Conservation (phyloP, 2,888 invertebrate species). For the Tetrapedia diversipes region DNA sequence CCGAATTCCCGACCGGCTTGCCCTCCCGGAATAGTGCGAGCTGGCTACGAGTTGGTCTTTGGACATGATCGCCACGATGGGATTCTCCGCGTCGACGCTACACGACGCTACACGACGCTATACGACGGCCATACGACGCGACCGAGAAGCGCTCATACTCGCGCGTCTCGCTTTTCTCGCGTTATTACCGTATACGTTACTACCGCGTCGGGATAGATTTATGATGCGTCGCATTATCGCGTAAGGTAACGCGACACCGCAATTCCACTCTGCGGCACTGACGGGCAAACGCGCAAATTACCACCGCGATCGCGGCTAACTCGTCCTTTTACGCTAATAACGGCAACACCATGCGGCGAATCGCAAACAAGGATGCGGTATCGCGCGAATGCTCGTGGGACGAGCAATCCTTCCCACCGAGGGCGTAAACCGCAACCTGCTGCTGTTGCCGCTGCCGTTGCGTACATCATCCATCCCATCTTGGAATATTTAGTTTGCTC, state of each 20-base stretch:
- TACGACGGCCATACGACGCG: too few relatives aligned
- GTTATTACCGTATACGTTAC: conserved; percentile 54
- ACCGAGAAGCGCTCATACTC: neutral
- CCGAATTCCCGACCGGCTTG: conserved; percentile 53
- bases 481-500: conserved; percentile 41
- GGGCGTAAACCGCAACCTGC: conserved; percentile 64
- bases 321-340: conserved; percentile 74
- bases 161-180: conserved; percentile 59
- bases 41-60: neutral
- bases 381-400: conserved; percentile 45
- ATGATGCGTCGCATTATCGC: conserved; percentile 68
- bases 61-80: too few relatives aligned
- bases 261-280: conserved; percentile 67
- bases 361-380: conserved; percentile 74
- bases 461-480: conserved; percentile 19
- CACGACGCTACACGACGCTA: too few relatives aligned
- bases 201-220: conserved; percentile 43
- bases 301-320: conserved; percentile 72
- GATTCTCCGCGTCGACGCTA: too few relatives aligned
- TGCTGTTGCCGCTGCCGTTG: too few relatives aligned
- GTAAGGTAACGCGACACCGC: conserved; percentile 72
- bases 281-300: conserved; percentile 71
- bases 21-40: too few relatives aligned
- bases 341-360: conserved; percentile 67
- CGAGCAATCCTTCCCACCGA: conserved; percentile 66